Evolutionary conservation across 2,113 vertebrate genomes (phyloP).

Genomic region (Connochaetes taurinus): DNA sequence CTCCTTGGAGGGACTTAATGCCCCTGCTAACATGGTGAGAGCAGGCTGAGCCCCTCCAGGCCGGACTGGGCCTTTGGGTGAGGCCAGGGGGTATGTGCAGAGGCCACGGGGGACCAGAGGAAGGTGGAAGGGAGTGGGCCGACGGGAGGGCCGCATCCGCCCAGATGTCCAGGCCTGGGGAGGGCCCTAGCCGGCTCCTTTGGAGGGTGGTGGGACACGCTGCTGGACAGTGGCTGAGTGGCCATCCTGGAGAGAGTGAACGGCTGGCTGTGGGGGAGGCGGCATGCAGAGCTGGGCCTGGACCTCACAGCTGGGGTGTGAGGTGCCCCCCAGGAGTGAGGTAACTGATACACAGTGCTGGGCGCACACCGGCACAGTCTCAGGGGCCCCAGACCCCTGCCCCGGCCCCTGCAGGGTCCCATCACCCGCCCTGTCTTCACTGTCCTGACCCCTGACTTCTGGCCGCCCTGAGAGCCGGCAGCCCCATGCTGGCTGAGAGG

Average conservation of each 20-base stretch:
- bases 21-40: accelerated
- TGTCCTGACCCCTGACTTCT: slow-evolving; percentile 68
- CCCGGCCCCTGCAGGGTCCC: not conserved
- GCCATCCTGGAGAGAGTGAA: not conserved
- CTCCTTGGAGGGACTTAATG: accelerated
- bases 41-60: not conserved
- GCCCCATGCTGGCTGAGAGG: slow-evolving; percentile 55
- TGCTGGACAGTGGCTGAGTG: not conserved
- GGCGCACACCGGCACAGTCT: not conserved
- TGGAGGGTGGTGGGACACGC: not conserved
- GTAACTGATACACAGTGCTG: accelerated
- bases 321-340: not conserved
- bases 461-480: slow-evolving; percentile 71
- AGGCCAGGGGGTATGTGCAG: accelerated
- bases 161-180: too few relatives aligned
- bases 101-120: not conserved
- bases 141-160: not conserved
- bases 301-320: not conserved
- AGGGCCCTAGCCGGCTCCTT: not conserved
- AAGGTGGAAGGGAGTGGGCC: not conserved
- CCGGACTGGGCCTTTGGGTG: not conserved
- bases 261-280: accelerated
- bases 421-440: slow-evolving; percentile 70
- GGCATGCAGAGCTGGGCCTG: accelerated
- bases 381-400: not conserved